Base-by-base conservation (phyloP, 1,140 invertebrate species). In the Diploscapter pachys region DNA sequence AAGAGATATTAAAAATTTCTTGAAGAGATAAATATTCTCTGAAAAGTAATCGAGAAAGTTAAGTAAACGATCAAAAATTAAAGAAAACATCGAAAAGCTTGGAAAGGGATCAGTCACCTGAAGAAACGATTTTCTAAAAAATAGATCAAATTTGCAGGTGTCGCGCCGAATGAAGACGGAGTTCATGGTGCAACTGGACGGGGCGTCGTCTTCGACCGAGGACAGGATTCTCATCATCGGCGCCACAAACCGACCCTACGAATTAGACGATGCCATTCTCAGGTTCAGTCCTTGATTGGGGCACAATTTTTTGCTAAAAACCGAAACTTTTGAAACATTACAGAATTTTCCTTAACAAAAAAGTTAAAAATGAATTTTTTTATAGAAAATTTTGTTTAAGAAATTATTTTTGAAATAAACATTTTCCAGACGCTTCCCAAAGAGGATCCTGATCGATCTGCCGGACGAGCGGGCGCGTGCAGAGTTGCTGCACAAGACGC, bases 221-320 rank as follows among this genome's bases (percentile, higher is more conserved):
- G 73, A 69, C 31, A 51, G 67, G 57, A 66, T 71, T 73, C 71
- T 72, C 92, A 95, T 80, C 87, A 91, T n/a, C 88, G 96, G 93
- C 2, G 94, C 94, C 3, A 96, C 95, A 0, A 96, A 96, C 86
- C 87, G 94, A n/a, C 95, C 95, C 0, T 92, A 95, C 75, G 95
- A 97, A 83, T 86, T 97, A 4, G 95, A 97, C 86, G 94, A 96
- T 86, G 94, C 93, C 8, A 93, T 93, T 62, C 66, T 83, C 31
- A 71, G 57, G 57, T 59, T 59, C 31, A 31, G 31, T 1, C 1
- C 31, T 31, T 59, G 57, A 59, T 59, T 59, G 9, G 1, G 57
- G 57, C 57, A 11, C 31, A 31, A 11, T 11, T 59, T 2, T 31
- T 31, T 31, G 57, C 9, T 59, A 59, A 31, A 31, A 31, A 31